Evolutionary conservation across 2,113 vertebrate species (phyloP), one percentile per base, ranked within the genome.

Genomic region (Aleadryas rufinucha): DNA sequence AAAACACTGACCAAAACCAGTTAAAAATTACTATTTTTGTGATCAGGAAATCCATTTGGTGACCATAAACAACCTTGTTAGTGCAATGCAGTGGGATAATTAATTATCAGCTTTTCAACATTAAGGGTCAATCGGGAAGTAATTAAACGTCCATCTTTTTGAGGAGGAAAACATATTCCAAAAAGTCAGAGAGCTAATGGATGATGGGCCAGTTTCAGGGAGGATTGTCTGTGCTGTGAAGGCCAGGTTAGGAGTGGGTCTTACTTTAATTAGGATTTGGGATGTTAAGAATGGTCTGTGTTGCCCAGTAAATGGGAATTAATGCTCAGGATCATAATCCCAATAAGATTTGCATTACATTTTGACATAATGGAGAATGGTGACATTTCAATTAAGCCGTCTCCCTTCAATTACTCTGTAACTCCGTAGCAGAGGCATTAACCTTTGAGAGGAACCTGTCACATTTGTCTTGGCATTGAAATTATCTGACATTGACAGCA

Each of bases 331-430:
- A 94, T 96, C 93, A 79, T 81, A 96, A 92, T 96, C 93, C 93
- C 69, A 72, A 16, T 93, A 81, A 96, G 80, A 92, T 96, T 96
- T 96, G 86, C 90, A 69, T 96, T 92, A 64, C 80, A 75, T 96
- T 96, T 68, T 93, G 95, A 87, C 88, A 89, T 92, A 96, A 91
- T 89, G 77, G 96, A 91, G 92, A 92, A 95, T 7, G 54, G 69
- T 96, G 95, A 96, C 96, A 96, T 96, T 96, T 96, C 96, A 96
- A 94, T 97, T 96, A 96, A 94, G 96, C 53, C 0, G 0, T 81
- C 77, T 94, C 74, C 74, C 76, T 95, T 95, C 96, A 96, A 89
- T 94, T 94, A 92, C 66, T 90, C 88, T 81, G 33, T 61, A 92
- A 60, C 83, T 95, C 90, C 3, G 0, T 84, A 75, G 86, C 96